These are phyloP conservation scores for Dunckerocampus dactyliophorus DNA, from an alignment of 2,113 vertebrate species.

Conservation along the genomic window DNA sequence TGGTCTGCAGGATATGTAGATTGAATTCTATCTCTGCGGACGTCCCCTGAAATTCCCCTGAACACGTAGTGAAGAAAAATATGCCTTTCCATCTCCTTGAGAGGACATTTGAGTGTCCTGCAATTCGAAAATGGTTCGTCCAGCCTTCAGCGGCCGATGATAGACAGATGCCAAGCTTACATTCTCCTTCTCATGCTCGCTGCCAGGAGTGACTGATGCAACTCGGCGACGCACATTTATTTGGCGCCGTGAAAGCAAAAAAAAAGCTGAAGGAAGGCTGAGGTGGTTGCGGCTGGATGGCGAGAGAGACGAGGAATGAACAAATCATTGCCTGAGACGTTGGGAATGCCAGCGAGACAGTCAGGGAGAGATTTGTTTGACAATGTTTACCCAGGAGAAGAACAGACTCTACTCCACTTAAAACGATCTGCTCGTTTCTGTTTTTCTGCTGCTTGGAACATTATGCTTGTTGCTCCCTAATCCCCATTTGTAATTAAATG, in stretches of 20 bases:
- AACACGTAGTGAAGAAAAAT: constrained; percentile 18
- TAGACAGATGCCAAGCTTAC: constrained; percentile 27
- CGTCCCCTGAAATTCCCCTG: constrained; percentile 35
- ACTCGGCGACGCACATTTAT: constrained; percentile 7
- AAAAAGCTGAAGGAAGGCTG: constrained; percentile 1
- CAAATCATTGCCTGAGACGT: constrained; percentile 27
- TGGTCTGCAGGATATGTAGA: constrained; percentile 23
- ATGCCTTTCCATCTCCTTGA: constrained; percentile 11
- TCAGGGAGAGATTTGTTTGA: constrained; percentile 38
- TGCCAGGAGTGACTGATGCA: constrained; percentile 20
- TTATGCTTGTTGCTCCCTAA: constrained; percentile 46
- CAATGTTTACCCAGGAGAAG: constrained; percentile 42
- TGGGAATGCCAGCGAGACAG: constrained; percentile 29
- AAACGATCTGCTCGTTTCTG: constrained; percentile 50
- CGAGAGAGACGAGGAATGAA: constrained; percentile 3
- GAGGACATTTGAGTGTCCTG: constrained; percentile 32
- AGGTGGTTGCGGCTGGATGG: constrained; percentile 9
- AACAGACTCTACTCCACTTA: constrained; percentile 47
- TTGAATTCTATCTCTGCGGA: constrained; percentile 38
- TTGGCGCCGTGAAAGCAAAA: constrained; percentile 3
- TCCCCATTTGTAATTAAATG: constrained; percentile 69
- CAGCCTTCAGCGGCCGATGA: constrained; percentile 28
- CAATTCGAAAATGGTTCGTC: constrained; percentile 39
- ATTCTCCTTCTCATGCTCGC: constrained; percentile 23
- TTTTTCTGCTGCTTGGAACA: constrained; percentile 45